These are phyloP conservation scores for Mixornis gularis DNA, from an alignment of 2,113 vertebrate genomes.

Conservation along the genomic window DNA sequence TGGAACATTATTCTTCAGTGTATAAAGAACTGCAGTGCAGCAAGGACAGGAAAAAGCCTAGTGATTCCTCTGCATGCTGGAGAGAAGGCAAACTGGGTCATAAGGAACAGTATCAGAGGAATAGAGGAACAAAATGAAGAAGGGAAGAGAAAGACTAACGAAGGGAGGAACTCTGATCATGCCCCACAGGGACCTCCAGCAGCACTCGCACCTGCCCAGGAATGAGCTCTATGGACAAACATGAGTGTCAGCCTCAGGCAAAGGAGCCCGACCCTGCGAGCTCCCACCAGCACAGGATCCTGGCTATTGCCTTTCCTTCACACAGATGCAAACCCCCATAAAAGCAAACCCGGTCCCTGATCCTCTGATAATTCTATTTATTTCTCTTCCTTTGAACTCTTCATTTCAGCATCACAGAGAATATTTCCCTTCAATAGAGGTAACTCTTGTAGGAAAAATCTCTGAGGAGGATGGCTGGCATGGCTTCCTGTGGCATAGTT, in stretches of 20 bases:
- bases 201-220: not conserved
- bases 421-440: not conserved
- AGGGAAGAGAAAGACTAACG: not conserved
- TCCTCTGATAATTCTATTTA: not conserved
- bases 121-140: not conserved
- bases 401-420: not conserved
- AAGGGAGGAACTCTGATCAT: not conserved
- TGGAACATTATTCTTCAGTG: not conserved
- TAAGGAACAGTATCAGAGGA: not conserved
- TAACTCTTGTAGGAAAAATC: not conserved
- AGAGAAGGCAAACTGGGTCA: not conserved
- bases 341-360: not conserved
- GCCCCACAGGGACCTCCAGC: not conserved
- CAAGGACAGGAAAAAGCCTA: not conserved
- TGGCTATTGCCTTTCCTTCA: not conserved
- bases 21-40: not conserved
- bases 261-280: accelerated
- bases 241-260: not conserved
- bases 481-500: not conserved
- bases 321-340: not conserved
- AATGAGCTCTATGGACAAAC: not conserved
- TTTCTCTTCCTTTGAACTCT: not conserved
- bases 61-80: not conserved
- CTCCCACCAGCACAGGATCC: not conserved
- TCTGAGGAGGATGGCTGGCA: not conserved